A percentile compares a stretch with the other conserved stretches of the same genome.
Conservation (phyloP, 2,888 invertebrate genomes). For the Anodontia alba region DNA sequence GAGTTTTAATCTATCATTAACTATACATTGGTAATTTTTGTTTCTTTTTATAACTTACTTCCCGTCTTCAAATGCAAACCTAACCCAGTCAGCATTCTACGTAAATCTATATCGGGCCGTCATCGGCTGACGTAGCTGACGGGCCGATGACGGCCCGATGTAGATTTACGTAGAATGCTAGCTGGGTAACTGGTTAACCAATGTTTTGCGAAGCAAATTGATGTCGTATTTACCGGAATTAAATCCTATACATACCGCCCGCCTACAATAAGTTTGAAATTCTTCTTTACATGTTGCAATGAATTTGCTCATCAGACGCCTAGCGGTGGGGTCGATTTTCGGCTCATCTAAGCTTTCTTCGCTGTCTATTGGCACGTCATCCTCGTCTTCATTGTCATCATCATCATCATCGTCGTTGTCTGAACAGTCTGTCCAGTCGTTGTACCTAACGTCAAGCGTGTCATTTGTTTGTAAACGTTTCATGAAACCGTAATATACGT, state of each 20-base stretch:
- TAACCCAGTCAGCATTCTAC: no score
- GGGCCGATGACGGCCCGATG: no score
- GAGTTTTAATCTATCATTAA: neutral
- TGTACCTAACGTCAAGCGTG: neutral
- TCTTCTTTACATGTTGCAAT: neutral
- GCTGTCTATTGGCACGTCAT: neutral
- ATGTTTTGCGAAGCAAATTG: neutral
- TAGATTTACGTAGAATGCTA: no score
- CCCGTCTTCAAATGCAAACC: neutral
- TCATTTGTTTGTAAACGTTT: neutral
- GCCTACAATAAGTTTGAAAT: neutral
- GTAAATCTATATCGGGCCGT: no score
- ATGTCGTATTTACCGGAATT: conserved; percentile 8
- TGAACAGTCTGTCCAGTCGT: neutral
- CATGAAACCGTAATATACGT: conserved; percentile 19
- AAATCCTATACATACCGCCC: neutral
- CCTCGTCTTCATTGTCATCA: neutral
- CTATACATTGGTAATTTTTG: conserved; percentile 1
- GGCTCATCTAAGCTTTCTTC: neutral
- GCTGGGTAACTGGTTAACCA: no score
- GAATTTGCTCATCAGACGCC: neutral
- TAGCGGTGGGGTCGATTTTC: neutral
- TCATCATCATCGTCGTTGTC: neutral
- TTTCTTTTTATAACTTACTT: conserved; percentile 20
- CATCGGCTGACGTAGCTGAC: no score